Conservation (phyloP, 2,797 vertebrate species). For the Sarcoramphus papa region DNA sequence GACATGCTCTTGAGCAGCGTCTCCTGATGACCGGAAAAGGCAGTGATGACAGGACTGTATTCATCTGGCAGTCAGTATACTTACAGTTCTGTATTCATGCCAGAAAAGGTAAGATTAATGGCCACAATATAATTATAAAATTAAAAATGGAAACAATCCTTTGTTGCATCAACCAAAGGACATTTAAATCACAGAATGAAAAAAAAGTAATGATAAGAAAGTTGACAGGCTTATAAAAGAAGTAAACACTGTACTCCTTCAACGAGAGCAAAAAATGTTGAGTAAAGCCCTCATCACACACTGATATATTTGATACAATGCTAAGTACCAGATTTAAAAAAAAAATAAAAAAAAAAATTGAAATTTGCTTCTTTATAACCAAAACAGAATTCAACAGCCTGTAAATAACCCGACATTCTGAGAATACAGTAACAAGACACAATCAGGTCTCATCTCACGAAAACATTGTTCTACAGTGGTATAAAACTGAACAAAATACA, state of each 20-base stretch:
- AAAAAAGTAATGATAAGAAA: background rate
- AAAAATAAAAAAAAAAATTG: background rate
- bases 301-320: background rate
- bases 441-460: background rate
- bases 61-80: background rate
- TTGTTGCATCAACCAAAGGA: background rate
- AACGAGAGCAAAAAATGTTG: background rate
- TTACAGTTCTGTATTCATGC: background rate
- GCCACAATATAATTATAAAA: background rate
- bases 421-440: background rate
- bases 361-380: background rate
- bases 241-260: background rate
- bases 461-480: background rate
- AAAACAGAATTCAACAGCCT: background rate
- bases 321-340: background rate
- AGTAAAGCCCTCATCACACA: background rate
- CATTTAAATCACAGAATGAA: background rate
- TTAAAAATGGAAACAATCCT: background rate
- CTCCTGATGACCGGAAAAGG: background rate
- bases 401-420: background rate
- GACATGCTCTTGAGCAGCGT: background rate
- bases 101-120: background rate
- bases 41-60: background rate
- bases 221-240: background rate
- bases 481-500: background rate